These are phyloP conservation scores for Toxonevra muliebris DNA, from an alignment of 2,888 invertebrate species.

Conservation along the genomic window DNA sequence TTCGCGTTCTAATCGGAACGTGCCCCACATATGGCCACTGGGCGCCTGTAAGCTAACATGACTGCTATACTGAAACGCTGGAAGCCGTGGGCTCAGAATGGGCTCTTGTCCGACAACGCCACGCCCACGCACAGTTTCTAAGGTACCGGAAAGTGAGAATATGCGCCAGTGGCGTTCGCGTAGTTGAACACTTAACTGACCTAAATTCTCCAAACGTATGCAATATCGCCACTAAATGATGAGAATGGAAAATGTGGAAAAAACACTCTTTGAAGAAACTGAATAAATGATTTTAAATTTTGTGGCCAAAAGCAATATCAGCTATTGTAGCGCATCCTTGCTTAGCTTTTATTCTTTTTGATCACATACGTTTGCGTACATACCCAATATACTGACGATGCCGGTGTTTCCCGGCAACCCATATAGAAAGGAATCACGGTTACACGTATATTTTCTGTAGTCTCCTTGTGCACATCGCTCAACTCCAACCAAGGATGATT, in stretches of 20 bases:
- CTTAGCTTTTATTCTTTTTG: background rate
- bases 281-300: background rate
- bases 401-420: constrained; percentile 92
- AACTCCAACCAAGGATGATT: constrained; percentile 97
- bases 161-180: constrained; percentile 98
- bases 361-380: constrained; percentile 17
- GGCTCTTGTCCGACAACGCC: constrained; percentile 98
- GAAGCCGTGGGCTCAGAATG: constrained; percentile 83
- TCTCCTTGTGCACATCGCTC: constrained; percentile 96
- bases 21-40: constrained; percentile 89
- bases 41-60: constrained; percentile 97
- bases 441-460: constrained; percentile 86
- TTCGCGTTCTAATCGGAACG: constrained; percentile 96
- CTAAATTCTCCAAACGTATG: constrained; percentile 94
- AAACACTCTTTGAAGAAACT: background rate
- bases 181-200: constrained; percentile 87
- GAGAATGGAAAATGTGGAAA: background rate
- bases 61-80: constrained; percentile 98
- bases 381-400: constrained; percentile 87
- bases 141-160: constrained; percentile 90
- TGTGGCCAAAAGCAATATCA: no score
- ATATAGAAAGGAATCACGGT: constrained; percentile 99
- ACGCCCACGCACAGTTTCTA: constrained; percentile 93
- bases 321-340: no score
- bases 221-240: constrained; percentile 91